phyloP scores from a whole-genome alignment of 2,888 invertebrate species.

The Copidosoma aretas region DNA sequence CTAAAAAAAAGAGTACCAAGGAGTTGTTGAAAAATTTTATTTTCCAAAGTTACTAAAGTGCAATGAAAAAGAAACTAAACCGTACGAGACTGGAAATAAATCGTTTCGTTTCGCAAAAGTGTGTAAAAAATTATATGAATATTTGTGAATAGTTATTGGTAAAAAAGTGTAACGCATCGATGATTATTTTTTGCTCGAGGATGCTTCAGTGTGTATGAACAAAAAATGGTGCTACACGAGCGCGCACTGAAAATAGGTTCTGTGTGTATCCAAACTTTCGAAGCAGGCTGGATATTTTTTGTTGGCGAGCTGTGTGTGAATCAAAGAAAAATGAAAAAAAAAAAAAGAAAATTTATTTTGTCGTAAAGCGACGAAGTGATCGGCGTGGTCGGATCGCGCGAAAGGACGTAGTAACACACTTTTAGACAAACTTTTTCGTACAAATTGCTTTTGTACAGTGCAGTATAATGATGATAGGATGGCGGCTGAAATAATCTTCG shows the following conservation, averaged over 20 bases:
- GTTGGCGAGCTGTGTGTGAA: too few relatives aligned
- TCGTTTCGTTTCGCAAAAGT: too few relatives aligned
- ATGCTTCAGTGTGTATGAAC: too few relatives aligned
- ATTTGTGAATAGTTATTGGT: too few relatives aligned
- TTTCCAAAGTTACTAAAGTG: too few relatives aligned
- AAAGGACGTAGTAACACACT: background rate
- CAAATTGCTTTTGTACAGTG: conserved; percentile 28
- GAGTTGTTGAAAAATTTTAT: too few relatives aligned
- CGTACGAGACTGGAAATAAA: too few relatives aligned
- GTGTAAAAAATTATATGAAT: too few relatives aligned
- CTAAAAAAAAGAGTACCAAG: background rate
- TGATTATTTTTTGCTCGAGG: too few relatives aligned
- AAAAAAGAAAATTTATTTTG: conserved; percentile 19
- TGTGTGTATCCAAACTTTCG: conserved; percentile 28
- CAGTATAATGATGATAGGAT: conserved; percentile 12
- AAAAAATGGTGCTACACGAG: conserved; percentile 34
- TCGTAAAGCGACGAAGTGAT: conserved; percentile 32
- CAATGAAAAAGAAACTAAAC: too few relatives aligned
- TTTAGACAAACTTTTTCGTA: conserved; percentile 24
- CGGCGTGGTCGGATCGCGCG: conserved; percentile 12
- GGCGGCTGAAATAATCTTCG: conserved; percentile 18
- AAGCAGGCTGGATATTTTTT: too few relatives aligned
- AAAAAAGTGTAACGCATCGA: too few relatives aligned
- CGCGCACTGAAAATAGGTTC: conserved; percentile 25
- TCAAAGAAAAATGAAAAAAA: background rate